Evolutionary conservation across 2,888 invertebrate species (phyloP).

Genomic region (Platerodrilus igneus): DNA sequence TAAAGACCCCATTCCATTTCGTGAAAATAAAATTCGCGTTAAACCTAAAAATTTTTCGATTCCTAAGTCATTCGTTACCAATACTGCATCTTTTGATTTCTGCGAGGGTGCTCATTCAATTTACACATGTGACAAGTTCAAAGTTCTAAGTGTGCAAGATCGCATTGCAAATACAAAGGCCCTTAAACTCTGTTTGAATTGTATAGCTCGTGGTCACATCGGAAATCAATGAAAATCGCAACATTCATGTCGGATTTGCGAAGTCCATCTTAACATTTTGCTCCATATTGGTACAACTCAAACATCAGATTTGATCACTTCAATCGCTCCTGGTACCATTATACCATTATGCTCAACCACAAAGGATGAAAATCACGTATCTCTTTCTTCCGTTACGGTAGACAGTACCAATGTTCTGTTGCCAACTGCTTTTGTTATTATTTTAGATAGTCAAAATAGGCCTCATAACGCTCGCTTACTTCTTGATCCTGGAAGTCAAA

Average conservation of each 20-base stretch:
- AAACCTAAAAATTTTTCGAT: too few relatives aligned
- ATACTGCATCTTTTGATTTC: too few relatives aligned
- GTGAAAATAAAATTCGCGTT: too few relatives aligned
- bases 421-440: conserved; percentile 14
- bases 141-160: conserved; percentile 4
- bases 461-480: conserved; percentile 10
- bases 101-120: conserved; percentile 9
- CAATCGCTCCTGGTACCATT: too few relatives aligned
- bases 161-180: conserved; percentile 12
- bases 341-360: too few relatives aligned
- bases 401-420: conserved; percentile 13
- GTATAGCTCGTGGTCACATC: conserved; percentile 16
- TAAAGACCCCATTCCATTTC: too few relatives aligned
- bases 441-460: conserved; percentile 4
- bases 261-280: conserved; percentile 17
- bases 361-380: too few relatives aligned
- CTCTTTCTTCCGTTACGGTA: too few relatives aligned
- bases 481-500: conserved; percentile 20
- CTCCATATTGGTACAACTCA: conserved; percentile 11
- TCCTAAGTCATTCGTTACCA: too few relatives aligned
- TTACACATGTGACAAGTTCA: conserved; percentile 11
- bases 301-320: too few relatives aligned
- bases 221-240: conserved; percentile 10
- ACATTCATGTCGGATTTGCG: conserved; percentile 13
- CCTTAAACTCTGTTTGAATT: conserved; percentile 19